Percentiles rank a stretch among this genome's conserved stretches.
These are phyloP conservation scores for Gopherus flavomarginatus DNA, from an alignment of 2,113 vertebrate genomes.

Conservation along the genomic window DNA sequence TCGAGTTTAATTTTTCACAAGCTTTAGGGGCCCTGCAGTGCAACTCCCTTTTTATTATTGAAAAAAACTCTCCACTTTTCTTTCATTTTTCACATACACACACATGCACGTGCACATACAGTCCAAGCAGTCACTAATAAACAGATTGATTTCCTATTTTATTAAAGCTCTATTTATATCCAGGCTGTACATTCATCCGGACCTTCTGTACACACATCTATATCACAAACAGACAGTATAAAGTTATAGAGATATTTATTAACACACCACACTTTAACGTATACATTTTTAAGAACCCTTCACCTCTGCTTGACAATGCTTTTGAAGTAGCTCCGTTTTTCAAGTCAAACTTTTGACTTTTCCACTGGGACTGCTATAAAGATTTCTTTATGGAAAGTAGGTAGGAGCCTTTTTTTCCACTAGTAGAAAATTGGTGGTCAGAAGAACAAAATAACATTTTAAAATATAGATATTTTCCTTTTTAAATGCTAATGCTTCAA, in stretches of 20 bases:
- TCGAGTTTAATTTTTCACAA: slow-evolving; percentile 99
- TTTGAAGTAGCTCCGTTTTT: slow-evolving; percentile 83
- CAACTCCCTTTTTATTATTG: slow-evolving; percentile 91
- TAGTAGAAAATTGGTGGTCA: slow-evolving; percentile 48
- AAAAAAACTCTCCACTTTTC: slow-evolving; percentile 86
- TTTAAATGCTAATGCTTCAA: not conserved
- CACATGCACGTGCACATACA: not conserved
- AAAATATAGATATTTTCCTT: not conserved
- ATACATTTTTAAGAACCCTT: slow-evolving; percentile 73
- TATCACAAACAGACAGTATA: not conserved
- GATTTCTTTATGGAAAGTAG: slow-evolving; percentile 75
- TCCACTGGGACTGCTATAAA: slow-evolving; percentile 79
- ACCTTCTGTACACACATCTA: not conserved
- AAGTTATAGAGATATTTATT: slow-evolving; percentile 53
- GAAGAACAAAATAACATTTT: slow-evolving; percentile 28
- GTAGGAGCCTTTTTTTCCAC: slow-evolving; percentile 15
- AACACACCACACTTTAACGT: slow-evolving; percentile 51
- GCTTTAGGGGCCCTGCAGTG: slow-evolving; percentile 92
- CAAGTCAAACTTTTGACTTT: slow-evolving; percentile 82
- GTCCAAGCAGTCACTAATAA: slow-evolving; percentile 69
- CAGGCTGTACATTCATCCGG: not conserved
- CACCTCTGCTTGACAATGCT: slow-evolving; percentile 78
- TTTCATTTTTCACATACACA: slow-evolving; percentile 58
- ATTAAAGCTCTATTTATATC: slow-evolving; percentile 15
- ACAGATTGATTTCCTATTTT: slow-evolving; percentile 70